Base-by-base conservation (phyloP, 2,888 invertebrate species). In the Zaprionus obscuricornis region DNA sequence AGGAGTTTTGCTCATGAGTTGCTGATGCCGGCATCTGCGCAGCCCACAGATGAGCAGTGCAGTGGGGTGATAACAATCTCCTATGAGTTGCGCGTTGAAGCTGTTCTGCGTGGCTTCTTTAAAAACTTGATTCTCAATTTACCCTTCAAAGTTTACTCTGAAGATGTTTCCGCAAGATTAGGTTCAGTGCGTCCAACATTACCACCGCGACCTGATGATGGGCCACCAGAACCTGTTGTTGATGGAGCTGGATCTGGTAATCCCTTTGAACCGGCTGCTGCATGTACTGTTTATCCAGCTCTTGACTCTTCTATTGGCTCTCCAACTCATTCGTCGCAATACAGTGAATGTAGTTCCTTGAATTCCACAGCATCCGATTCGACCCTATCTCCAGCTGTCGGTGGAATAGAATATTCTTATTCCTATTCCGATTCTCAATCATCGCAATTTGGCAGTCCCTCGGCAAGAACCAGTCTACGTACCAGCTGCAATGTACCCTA, bases 1-100 rank as follows among this genome's bases (percentile, higher is more conserved):
- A 86, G 90, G 14, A 86, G 87, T 17, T 90, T 90, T 67, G 90
- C 90, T 27, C 89, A 90, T 43, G 89, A 89, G 49, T 69, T 90
- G 27, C 76, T 88, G 1, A 77, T 90, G 59, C 90, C 90, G 13
- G 78, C 84, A 3, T 85, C 85, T n/a, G 85, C 87, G 3, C 90
- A 88, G 43, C 90, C 90, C 1, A 75, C 86, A 2, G 89, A 89
- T 47, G 78, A 72, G 27, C 63, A 82, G 8, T 47, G 70, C 6
- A 88, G 89, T 18, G 83, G 78, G 2, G 87, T 90, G 7, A 89
- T 90, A 22, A 81, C 85, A 16, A 87, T 90, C 51, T 55, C 73
- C 3, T 90, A 90, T 57, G 87, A 88, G 47, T 60, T 90, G 26
- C 88, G 89, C 3, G 89, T 90, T 2, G 90, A 90, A 62, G 90